phyloP scores from a whole-genome alignment of 2,888 invertebrate species.

The Metacarcinus magister region DNA sequence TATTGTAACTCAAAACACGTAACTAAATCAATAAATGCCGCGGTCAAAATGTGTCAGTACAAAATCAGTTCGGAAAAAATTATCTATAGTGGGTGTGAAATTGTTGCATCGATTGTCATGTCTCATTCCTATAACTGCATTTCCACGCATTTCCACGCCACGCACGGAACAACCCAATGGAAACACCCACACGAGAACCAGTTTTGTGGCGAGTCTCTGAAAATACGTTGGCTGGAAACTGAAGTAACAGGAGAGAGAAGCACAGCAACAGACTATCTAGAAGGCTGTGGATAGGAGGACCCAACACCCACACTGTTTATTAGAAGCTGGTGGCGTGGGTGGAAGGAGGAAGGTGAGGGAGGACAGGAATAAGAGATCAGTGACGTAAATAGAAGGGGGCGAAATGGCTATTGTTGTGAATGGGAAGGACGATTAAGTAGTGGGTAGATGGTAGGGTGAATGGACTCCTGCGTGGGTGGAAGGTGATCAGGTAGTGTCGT shows the following conservation, averaged over 20 bases:
- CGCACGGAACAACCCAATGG: not conserved
- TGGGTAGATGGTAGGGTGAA: not conserved
- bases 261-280: not conserved
- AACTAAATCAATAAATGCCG: not conserved
- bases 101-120: not conserved
- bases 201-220: not conserved
- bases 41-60: not conserved
- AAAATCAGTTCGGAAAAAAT: not conserved
- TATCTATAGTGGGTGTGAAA: not conserved
- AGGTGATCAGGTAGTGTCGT: not conserved
- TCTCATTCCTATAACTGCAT: not conserved
- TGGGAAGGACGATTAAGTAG: not conserved
- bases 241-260: not conserved
- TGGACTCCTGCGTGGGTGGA: not conserved
- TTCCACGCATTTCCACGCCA: not conserved
- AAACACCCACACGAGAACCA: not conserved
- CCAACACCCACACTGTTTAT: not conserved
- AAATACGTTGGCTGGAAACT: not conserved
- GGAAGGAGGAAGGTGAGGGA: not conserved
- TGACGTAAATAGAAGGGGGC: not conserved
- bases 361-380: not conserved
- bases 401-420: not conserved
- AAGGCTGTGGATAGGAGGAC: not conserved
- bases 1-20: not conserved
- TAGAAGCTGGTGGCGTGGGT: not conserved